These are phyloP conservation scores for Ischnura elegans DNA, from an alignment of 2,888 invertebrate genomes.

Conservation along the genomic window DNA sequence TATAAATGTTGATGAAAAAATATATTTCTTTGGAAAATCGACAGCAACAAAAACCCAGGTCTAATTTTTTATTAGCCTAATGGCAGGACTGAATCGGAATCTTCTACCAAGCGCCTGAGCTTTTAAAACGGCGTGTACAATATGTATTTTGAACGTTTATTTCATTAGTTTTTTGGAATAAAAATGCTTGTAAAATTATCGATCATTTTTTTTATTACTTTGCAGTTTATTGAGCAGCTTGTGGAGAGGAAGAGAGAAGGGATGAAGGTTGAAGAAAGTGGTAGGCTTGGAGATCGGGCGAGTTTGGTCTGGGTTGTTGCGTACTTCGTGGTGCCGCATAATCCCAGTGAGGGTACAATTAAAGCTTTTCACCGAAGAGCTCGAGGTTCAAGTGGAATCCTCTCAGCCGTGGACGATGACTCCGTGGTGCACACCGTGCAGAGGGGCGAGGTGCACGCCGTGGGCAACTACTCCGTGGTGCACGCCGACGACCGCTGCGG, in stretches of 20 bases:
- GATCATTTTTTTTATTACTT: neutral
- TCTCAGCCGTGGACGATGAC: neutral
- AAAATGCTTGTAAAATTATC: too few species aligned
- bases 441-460: neutral
- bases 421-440: slow-evolving; percentile 8
- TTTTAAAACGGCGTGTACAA: too few species aligned
- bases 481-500: neutral
- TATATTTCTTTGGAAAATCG: too few species aligned
- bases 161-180: too few species aligned
- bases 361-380: neutral
- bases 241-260: too few species aligned
- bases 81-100: too few species aligned
- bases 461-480: neutral
- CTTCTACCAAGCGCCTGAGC: too few species aligned
- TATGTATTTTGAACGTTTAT: too few species aligned
- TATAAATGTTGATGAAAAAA: too few species aligned
- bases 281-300: neutral
- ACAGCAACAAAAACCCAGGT: too few species aligned
- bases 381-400: neutral
- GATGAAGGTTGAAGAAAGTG: neutral
- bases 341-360: neutral
- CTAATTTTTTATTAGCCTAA: too few species aligned
- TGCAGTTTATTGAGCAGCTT: neutral
- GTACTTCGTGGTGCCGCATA: neutral
- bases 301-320: neutral